These are phyloP conservation scores for Bufotes viridis DNA, from an alignment of 2,797 vertebrate species.

Conservation along the genomic window DNA sequence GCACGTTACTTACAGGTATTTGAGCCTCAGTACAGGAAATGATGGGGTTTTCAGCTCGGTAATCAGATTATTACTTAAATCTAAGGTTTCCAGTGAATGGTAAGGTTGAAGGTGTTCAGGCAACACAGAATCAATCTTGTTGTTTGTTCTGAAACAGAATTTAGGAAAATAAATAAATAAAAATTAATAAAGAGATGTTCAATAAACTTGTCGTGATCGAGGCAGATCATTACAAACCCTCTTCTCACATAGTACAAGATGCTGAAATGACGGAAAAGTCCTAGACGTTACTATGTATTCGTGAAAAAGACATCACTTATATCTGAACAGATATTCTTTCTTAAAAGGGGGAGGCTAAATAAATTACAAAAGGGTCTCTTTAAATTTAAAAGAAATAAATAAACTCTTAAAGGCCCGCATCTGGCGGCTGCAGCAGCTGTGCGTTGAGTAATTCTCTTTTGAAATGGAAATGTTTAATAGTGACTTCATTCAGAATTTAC, in stretches of 20 bases:
- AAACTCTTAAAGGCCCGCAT: not conserved
- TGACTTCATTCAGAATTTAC: not conserved
- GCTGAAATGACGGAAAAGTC: not conserved
- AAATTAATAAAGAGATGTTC: no score
- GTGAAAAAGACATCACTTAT: not conserved
- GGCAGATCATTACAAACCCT: not conserved
- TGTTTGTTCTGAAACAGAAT: constrained; percentile 85
- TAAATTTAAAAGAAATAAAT: not conserved
- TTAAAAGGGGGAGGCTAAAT: not conserved
- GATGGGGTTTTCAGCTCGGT: constrained; percentile 80
- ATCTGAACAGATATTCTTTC: not conserved
- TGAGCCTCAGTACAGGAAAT: constrained; percentile 86
- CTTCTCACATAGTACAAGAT: not conserved
- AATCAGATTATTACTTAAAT: constrained; percentile 92
- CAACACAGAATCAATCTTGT: constrained; percentile 84
- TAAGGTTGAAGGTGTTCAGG: constrained; percentile 82
- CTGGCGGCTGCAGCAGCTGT: constrained; percentile 5
- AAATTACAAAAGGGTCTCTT: not conserved
- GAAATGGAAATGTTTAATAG: constrained; percentile 4
- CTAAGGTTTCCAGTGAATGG: constrained; percentile 86
- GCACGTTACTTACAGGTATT: constrained; percentile 87
- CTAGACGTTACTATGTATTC: not conserved
- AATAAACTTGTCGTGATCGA: not conserved
- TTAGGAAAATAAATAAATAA: not conserved
- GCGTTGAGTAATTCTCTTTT: not conserved